phyloP scores from a whole-genome alignment of 2,797 vertebrate genomes.

The Echiichthys vipera region DNA sequence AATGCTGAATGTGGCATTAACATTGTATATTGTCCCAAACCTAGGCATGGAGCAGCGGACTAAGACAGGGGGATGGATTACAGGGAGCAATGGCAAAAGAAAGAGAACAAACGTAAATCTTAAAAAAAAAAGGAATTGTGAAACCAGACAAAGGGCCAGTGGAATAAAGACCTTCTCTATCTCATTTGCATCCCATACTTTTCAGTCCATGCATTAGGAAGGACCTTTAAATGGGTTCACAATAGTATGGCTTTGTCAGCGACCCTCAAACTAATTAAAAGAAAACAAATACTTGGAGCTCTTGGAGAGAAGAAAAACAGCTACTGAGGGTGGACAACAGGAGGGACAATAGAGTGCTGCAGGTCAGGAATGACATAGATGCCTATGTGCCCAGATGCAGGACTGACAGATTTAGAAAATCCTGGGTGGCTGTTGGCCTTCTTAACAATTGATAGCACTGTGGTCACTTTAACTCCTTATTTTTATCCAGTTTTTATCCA shows the following conservation, averaged over 20 bases:
- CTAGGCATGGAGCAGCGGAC: constrained; percentile 29
- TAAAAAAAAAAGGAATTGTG: constrained; percentile 24
- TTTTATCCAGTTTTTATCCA: too few species aligned
- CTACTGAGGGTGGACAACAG: constrained; percentile 39
- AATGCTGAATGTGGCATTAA: constrained; percentile 25
- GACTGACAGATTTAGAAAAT: too few species aligned
- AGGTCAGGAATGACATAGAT: too few species aligned
- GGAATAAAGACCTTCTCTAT: constrained; percentile 28
- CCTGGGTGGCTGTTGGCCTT: too few species aligned
- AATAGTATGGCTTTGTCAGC: constrained; percentile 53
- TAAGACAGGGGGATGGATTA: constrained; percentile 38
- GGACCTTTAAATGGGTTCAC: constrained; percentile 50
- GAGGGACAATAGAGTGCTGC: too few species aligned
- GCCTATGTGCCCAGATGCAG: too few species aligned
- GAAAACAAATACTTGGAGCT: constrained; percentile 44
- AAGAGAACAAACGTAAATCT: constrained; percentile 47
- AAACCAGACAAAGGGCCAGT: constrained; percentile 50
- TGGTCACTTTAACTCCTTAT: too few species aligned
- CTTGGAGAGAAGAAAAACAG: constrained; percentile 8
- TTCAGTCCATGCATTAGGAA: constrained; percentile 29
- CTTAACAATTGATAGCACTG: too few species aligned
- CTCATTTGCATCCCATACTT: constrained; percentile 33
- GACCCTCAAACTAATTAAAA: constrained; percentile 66
- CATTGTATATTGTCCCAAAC: constrained; percentile 37
- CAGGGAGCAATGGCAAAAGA: constrained; percentile 31